Base-by-base conservation (phyloP, 1,140 invertebrate genomes). In the Tyrophagus putrescentiae region DNA sequence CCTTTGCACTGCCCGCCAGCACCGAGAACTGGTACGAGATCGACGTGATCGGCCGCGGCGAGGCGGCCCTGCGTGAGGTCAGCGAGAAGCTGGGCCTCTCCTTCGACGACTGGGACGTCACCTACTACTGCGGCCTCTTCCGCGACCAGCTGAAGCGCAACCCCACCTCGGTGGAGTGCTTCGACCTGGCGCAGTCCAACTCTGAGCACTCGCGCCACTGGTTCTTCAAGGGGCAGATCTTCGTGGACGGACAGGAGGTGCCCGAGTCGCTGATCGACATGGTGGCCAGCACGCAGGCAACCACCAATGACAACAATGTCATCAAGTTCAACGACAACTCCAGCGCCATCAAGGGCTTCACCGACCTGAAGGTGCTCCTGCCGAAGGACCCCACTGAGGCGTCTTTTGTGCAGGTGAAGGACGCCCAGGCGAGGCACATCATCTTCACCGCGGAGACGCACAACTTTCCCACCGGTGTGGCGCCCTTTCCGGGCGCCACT, bases 371-470 rank as follows among this genome's bases (percentile, higher is more conserved):
- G 28, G 75, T 78, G 61, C 67, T 91, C 31, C 71, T 76, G 53
- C 84, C 90, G 0, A 69, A 66, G 34, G 71, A 80, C 60, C 63
- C 72, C 9, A 53, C 70, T 32, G 72, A 70, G 32, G 77, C 86
- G n/a, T 64, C 63, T n/a, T 18, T 39, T 1, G 28, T 64, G 9
- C 13, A 36, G 41, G 18, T 64, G 4, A 29, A 53, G 7, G 28
- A 32, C 11, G 42, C 59, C 27, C 28, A 32, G 29, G 54, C 60
- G 7, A 82, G 84, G 5, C 88, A 98, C 73, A 80, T 97, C n/a
- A 92, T 95, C 68, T 97, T 97, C 66, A 97, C 94, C 6, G 94
- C 94, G 0, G 94, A 98, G 75, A 98, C 94, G 0, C 94, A 98
- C 71, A 98, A 98, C 70, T 98, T 98, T 77, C 94, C 94, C 5